These are phyloP conservation scores for Drosophila asahinai DNA, from an alignment of 1,140 invertebrate species.

Conservation along the genomic window DNA sequence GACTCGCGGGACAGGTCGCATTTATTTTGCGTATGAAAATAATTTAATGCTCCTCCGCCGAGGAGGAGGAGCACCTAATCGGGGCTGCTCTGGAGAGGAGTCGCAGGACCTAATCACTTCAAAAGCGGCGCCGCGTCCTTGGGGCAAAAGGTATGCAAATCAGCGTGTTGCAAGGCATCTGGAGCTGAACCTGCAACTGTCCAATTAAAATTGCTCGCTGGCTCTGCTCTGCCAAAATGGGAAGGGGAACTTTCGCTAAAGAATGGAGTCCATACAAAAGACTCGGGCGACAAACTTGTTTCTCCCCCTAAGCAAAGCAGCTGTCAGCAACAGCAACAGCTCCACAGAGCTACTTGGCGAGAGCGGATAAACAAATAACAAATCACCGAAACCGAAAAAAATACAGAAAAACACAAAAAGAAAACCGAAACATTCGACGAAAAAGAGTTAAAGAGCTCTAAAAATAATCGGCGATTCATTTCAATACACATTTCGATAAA, in stretches of 20 bases:
- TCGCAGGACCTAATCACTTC: slow-evolving; percentile 59
- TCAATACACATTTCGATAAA: slow-evolving; percentile 79
- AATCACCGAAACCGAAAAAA: slow-evolving; percentile 33
- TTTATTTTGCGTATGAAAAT: slow-evolving; percentile 73
- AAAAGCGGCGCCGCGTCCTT: slow-evolving; percentile 73
- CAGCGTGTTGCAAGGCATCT: slow-evolving; percentile 47
- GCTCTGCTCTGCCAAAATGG: slow-evolving; percentile 43
- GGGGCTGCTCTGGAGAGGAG: slow-evolving; percentile 9
- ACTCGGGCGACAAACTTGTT: slow-evolving; percentile 80
- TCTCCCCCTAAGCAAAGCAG: slow-evolving; percentile 60
- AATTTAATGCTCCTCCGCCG: slow-evolving; percentile 70
- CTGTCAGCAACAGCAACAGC: slow-evolving; percentile 49
- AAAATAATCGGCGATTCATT: slow-evolving; percentile 80
- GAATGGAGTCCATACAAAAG: slow-evolving; percentile 71
- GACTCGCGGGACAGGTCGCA: slow-evolving; percentile 45
- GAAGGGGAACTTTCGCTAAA: slow-evolving; percentile 76
- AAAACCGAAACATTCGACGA: slow-evolving; percentile 37
- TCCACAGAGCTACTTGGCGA: slow-evolving; percentile 9
- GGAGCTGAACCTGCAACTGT: slow-evolving; percentile 16
- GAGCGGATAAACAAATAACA: slow-evolving; percentile 53
- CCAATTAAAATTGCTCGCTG: slow-evolving; percentile 74
- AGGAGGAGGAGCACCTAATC: slow-evolving; percentile 7
- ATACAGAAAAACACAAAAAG: slow-evolving; percentile 11
- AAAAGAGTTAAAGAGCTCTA: slow-evolving; percentile 68
- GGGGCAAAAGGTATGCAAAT: slow-evolving; percentile 73